Conservation (phyloP, 2,797 vertebrate species). For the Anas bahamensis region DNA sequence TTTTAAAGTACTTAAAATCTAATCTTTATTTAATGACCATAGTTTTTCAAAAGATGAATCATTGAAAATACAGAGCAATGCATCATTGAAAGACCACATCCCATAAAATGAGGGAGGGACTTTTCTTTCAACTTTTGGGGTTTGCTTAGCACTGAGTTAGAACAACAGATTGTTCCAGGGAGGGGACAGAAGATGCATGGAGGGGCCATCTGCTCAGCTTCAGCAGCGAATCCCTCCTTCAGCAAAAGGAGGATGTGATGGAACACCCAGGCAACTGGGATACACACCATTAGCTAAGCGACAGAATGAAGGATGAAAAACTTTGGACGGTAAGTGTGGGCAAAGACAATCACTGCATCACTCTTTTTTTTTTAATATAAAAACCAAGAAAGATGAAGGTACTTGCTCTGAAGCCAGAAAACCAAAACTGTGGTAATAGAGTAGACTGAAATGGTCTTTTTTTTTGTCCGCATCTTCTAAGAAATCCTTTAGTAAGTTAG, state of each 20-base stretch:
- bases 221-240: constrained; percentile 79
- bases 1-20: not conserved
- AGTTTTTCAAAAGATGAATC: not conserved
- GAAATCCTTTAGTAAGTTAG: not conserved
- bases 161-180: constrained; percentile 64
- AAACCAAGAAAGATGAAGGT: constrained; percentile 79
- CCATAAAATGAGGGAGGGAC: constrained; percentile 23
- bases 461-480: not conserved
- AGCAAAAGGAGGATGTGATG: constrained; percentile 77
- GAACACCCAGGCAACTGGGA: constrained; percentile 83
- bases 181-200: constrained; percentile 63
- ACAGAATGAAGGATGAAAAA: constrained; percentile 88
- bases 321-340: constrained; percentile 74
- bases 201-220: constrained; percentile 82
- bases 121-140: constrained; percentile 34
- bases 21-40: not conserved
- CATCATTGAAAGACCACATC: not conserved
- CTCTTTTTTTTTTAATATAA: constrained; percentile 72
- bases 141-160: constrained; percentile 35
- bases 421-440: not conserved
- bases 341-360: constrained; percentile 73
- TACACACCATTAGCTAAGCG: constrained; percentile 88
- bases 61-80: not conserved
- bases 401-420: constrained; percentile 63
- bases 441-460: not conserved